Base-by-base conservation (phyloP, 2,113 vertebrate genomes). In the Alaudala cheleensis region DNA sequence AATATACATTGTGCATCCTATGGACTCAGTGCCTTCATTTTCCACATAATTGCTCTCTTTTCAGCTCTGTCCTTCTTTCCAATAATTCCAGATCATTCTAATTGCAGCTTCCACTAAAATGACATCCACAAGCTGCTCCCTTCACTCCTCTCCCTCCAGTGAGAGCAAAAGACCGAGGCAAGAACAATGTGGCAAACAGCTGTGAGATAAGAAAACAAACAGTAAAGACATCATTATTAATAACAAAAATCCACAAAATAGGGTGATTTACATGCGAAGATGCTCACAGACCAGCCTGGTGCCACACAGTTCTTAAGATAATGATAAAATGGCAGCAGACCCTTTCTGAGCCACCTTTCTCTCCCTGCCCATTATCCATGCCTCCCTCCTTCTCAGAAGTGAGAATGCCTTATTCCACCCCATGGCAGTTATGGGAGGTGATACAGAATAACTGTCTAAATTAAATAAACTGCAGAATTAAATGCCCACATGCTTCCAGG, bases 251-350 rank as follows among this genome's bases (percentile, higher is more conserved):
- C 26, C 26, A 33, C 26, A 37, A 44, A 44, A 26, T 11, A 23
- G 22, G 25, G 11, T 45, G 37, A 28, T 33, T 67, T 51, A 18
- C 3, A 12, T 19, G 22, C 7, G 14, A 51, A 51, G 20, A 44
- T 37, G 11, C 17, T 37, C 33, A 19, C 18, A 0, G 1, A 26
- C 33, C 33, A 44, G 42, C 11, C 21, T 25, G 17, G 2, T 37
- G 6, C 17, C 37, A 14, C 0, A 0, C 0, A 0, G 14, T 18
- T 14, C 62, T 50, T 5, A 44, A 23, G 29, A 56, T 7, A 40
- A 16, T 0, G 3, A 34, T 11, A 49, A 49, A 65, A 57, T 53
- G 42, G 16, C 34, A 85, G 20, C 24, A 34, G 34, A 19, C 3
- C 42, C 10, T 49, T 49, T 42, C 4, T 0, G 0, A 10, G 16